Conservation (phyloP, 2,113 vertebrate species). For the Chaenocephalus aceratus region DNA sequence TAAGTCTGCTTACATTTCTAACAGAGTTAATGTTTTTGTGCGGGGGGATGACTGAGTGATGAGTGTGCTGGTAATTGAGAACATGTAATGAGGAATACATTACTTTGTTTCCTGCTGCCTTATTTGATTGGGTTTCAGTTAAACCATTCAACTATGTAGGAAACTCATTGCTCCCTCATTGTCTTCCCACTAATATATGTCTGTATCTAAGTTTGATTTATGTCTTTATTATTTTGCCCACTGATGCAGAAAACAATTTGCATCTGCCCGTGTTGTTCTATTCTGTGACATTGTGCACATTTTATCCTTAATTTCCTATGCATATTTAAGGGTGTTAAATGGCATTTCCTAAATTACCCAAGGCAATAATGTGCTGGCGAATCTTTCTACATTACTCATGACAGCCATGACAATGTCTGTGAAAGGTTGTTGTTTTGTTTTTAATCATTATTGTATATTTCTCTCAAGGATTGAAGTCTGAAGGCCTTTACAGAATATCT, state of each 20-base stretch:
- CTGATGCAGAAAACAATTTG: slow-evolving; percentile 74
- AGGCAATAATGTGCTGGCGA: slow-evolving; percentile 14
- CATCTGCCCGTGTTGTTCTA: slow-evolving; percentile 61
- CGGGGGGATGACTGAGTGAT: slow-evolving; percentile 46
- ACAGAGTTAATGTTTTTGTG: slow-evolving; percentile 40
- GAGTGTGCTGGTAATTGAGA: slow-evolving; percentile 70
- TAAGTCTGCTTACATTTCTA: slow-evolving; percentile 47
- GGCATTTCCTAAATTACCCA: slow-evolving; percentile 54
- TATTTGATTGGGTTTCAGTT: slow-evolving; percentile 73
- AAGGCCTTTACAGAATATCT: slow-evolving; percentile 82
- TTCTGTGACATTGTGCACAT: slow-evolving; percentile 56
- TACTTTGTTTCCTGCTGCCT: slow-evolving; percentile 73
- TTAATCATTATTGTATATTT: slow-evolving; percentile 33
- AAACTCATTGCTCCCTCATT: slow-evolving; percentile 61
- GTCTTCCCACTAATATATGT: slow-evolving; percentile 66
- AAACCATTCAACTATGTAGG: slow-evolving; percentile 69
- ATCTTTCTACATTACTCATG: slow-evolving; percentile 48
- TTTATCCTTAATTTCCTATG: slow-evolving; percentile 61
- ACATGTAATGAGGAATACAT: slow-evolving; percentile 73
- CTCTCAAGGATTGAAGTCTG: slow-evolving; percentile 76
- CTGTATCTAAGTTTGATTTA: slow-evolving; percentile 78
- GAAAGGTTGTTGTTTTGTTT: slow-evolving; percentile 30
- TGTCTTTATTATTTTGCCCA: slow-evolving; percentile 79
- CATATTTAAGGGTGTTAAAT: slow-evolving; percentile 65
- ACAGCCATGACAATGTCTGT: slow-evolving; percentile 30